Evolutionary conservation across 2,888 invertebrate species (phyloP), one percentile per base, ranked within the genome.

Genomic region (Agrypnus murinus): DNA sequence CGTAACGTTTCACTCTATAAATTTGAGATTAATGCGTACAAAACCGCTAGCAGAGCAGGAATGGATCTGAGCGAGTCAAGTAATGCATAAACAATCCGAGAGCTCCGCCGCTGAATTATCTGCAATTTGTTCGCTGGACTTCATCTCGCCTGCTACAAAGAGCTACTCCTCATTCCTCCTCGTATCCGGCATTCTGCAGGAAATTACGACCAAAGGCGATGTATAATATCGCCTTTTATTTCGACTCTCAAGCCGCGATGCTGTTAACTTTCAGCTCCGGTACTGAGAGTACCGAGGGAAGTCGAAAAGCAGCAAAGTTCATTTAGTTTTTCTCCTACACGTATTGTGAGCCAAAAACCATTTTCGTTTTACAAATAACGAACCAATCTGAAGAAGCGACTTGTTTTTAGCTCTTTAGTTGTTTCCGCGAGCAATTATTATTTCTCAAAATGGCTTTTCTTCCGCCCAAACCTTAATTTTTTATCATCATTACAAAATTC

Each of bases 161-260:
- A 65, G 60, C 64, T 59, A 65, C 36, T 70, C 48, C 66, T 64
- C 71, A 66, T 71, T 71, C 63, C 67, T 48, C 55, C 63, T 71
- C 62, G 64, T 55, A 69, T 71, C 74, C 74, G 72, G 66, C 43
- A 69, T 76, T 71, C 72, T 76, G 69, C 77, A 78, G 79, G 78
- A 79, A 78, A 79, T 79, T 79, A 77, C 76, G 64, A 71, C 77
- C 78, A 65, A 73, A 69, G 75, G 78, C 77, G 69, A 73, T 74
- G 74, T 74, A 75, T 76, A 77, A 75, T 76, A 77, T 75, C 73
- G 70, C 69, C 69, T 69, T 69, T 60, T 63, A 71, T 72, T 69
- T 72, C 59, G 62, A 53, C 40, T 65, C 66, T 19, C 32, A 65
- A 65, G 59, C 65, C 45, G 45, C 45, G 45, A 31, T 55, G 59